phyloP scores from a whole-genome alignment of 2,113 vertebrate genomes.

The Bungarus multicinctus region DNA sequence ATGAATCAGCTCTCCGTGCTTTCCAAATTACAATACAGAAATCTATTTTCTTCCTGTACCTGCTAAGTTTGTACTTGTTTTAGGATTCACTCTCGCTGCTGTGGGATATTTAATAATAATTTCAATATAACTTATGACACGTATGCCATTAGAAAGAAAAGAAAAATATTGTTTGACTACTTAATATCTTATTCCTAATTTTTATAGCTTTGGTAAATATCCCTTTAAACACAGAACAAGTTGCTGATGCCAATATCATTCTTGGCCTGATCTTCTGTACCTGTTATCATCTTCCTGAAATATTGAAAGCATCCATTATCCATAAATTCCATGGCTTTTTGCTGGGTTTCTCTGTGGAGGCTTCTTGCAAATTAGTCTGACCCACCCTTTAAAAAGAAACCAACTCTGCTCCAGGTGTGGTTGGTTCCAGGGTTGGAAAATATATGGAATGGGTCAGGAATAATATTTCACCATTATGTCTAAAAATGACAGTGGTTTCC shows the following conservation, averaged over 20 bases:
- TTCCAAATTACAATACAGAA: not conserved
- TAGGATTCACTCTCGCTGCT: not conserved
- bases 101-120: not conserved
- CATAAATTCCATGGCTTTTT: not conserved
- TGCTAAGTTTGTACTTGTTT: not conserved
- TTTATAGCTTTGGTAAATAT: not conserved
- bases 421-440: not conserved
- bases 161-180: not conserved
- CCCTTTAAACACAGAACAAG: not conserved
- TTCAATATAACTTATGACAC: not conserved
- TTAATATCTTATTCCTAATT: not conserved
- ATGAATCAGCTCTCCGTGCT: not conserved
- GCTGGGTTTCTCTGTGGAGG: not conserved
- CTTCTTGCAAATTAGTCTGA: not conserved
- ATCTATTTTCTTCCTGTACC: not conserved
- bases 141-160: not conserved
- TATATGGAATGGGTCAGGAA: not conserved
- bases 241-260: not conserved
- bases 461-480: not conserved
- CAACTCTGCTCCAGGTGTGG: not conserved
- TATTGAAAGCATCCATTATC: not conserved
- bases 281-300: not conserved
- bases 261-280: not conserved
- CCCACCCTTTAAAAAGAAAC: not conserved
- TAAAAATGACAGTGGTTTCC: not conserved